Conservation (phyloP, 2,797 vertebrate species). For the Micrastur ruficollis region DNA sequence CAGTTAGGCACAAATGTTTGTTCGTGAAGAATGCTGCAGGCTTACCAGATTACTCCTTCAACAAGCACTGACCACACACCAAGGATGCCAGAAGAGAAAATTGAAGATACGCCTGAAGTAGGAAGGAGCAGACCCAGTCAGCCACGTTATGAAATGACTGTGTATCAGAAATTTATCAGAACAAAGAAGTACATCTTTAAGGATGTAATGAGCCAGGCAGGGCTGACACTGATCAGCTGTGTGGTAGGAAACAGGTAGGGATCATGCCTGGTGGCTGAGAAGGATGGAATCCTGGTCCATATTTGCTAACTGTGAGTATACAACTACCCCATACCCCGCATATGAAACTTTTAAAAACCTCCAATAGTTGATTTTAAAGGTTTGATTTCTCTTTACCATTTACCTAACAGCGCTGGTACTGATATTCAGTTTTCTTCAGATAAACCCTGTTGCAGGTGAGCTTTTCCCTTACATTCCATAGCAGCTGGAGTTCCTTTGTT, state of each 20-base stretch:
- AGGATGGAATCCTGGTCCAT: not conserved
- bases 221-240: not conserved
- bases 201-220: fast-evolving
- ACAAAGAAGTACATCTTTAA: not conserved
- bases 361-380: not conserved
- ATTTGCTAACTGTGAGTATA: not conserved
- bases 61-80: not conserved
- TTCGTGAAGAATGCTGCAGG: not conserved
- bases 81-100: not conserved
- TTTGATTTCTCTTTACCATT: not conserved
- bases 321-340: not conserved
- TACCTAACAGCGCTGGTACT: not conserved
- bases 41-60: not conserved
- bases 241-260: not conserved
- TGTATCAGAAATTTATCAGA: not conserved
- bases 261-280: not conserved
- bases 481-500: not conserved
- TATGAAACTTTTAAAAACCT: not conserved
- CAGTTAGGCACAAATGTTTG: not conserved
- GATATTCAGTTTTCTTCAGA: not conserved
- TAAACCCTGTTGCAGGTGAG: not conserved
- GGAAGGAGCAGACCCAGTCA: not conserved
- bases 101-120: not conserved
- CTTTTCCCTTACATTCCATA: not conserved
- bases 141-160: not conserved